These are phyloP conservation scores for Menura novaehollandiae DNA, from an alignment of 2,113 vertebrate species.

Conservation along the genomic window DNA sequence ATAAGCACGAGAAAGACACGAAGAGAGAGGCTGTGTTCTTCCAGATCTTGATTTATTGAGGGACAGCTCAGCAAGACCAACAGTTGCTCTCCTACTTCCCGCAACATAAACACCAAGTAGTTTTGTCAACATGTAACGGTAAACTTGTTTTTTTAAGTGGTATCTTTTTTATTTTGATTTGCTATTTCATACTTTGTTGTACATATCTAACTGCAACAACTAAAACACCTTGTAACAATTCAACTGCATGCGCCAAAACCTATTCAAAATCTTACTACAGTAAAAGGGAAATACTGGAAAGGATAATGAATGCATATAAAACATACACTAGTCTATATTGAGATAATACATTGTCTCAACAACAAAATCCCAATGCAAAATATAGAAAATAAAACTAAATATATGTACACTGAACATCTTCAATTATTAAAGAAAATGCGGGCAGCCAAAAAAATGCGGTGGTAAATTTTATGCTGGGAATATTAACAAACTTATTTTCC, in stretches of 20 bases:
- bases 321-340: background rate
- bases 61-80: background rate
- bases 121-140: background rate
- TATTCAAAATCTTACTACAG: background rate
- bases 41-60: background rate
- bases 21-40: background rate
- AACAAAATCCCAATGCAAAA: background rate
- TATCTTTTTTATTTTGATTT: background rate
- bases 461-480: slow-evolving; percentile 1
- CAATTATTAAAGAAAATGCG: background rate
- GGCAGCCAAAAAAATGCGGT: background rate
- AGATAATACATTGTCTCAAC: background rate
- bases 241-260: background rate
- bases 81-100: background rate
- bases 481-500: slow-evolving; percentile 3
- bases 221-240: background rate
- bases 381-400: background rate
- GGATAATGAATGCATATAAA: background rate
- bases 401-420: background rate
- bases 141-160: slow-evolving; percentile 8
- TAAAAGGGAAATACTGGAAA: background rate
- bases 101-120: background rate
- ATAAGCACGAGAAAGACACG: background rate
- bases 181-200: background rate
- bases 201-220: background rate